Evolutionary conservation across 2,113 vertebrate genomes (phyloP).

Genomic region (Oceanodroma tethys): DNA sequence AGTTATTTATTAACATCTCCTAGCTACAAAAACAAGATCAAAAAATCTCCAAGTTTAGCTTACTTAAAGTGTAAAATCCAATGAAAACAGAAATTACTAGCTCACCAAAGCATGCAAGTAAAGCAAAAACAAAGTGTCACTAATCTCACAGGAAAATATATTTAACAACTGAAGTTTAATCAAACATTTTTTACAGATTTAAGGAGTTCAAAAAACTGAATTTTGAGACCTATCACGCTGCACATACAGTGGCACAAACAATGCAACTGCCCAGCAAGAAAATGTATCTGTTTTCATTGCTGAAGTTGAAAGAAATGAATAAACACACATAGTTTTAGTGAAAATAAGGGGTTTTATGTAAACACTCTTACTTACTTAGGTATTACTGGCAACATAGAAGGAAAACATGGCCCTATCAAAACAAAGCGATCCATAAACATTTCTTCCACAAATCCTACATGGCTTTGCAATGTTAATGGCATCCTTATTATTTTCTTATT

Average conservation of each 20-base stretch:
- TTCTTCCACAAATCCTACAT: neutral
- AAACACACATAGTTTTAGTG: neutral
- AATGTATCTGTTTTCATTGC: neutral
- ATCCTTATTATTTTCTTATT: neutral
- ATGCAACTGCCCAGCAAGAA: neutral
- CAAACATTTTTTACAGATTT: neutral
- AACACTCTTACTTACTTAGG: neutral
- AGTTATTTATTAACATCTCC: constrained; percentile 61
- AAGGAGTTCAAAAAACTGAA: neutral
- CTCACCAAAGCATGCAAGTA: neutral
- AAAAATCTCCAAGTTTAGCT: constrained; percentile 27
- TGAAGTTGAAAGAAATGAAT: neutral
- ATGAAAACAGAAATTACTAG: neutral
- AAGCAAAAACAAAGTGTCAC: neutral
- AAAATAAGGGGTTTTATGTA: neutral
- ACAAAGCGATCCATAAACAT: neutral
- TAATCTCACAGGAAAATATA: neutral
- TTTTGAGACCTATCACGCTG: neutral
- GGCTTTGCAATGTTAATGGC: neutral
- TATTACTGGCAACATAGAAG: neutral
- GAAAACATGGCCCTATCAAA: neutral
- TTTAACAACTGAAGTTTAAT: neutral
- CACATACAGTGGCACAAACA: neutral
- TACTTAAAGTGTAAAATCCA: constrained; percentile 5
- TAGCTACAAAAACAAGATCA: neutral